Evolutionary conservation across 2,113 vertebrate genomes (phyloP), one percentile per base, ranked within the genome.

Genomic region (Bubalus kerabau): DNA sequence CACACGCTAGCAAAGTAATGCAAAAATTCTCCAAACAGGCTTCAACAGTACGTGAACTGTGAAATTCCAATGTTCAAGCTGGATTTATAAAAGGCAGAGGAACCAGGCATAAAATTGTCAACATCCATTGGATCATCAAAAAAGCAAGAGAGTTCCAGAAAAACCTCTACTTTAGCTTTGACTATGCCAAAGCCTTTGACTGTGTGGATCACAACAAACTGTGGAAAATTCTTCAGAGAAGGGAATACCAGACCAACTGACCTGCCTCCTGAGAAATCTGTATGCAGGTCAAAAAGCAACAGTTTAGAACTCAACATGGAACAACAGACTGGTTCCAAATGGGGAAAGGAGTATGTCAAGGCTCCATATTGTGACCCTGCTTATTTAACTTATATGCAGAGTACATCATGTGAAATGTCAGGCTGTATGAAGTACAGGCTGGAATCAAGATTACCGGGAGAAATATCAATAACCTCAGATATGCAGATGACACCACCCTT

Each of bases 121-220:
- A 71, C 4, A 71, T 71, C 64, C 0, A 0, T 6, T 71, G n/a
- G 4, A 71, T 71, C 9, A 21, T 36, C 2, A 2, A 71, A 71
- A 36, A 71, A 36, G 4, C 17, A 71, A 71, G 2, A 36, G 19
- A 71, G n/a, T 40, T 71, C 9, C n/a, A 71, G 19, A 23, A 23
- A 71, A 71, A 12, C 2, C 9, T 71, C n/a, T 71, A 71, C 2
- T 71, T 71, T n/a, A 36, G 64, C 64, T 71, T 36, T 36, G n/a
- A 36, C 64, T 71, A 36, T 23, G n/a, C n/a, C n/a, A 71, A 71
- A 71, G 19, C 19, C 9, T 36, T 64, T 71, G 64, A 36, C 17
- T 71, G 4, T 71, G 4, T 36, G n/a, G 19, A 36, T 71, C n/a
- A 71, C n/a, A 71, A 6, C 2, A 36, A 71, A 71, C 64, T 71